Evolutionary conservation across 2,888 invertebrate genomes (phyloP), one percentile per base, ranked within the genome.

Genomic region (Andrena hattorfiana): DNA sequence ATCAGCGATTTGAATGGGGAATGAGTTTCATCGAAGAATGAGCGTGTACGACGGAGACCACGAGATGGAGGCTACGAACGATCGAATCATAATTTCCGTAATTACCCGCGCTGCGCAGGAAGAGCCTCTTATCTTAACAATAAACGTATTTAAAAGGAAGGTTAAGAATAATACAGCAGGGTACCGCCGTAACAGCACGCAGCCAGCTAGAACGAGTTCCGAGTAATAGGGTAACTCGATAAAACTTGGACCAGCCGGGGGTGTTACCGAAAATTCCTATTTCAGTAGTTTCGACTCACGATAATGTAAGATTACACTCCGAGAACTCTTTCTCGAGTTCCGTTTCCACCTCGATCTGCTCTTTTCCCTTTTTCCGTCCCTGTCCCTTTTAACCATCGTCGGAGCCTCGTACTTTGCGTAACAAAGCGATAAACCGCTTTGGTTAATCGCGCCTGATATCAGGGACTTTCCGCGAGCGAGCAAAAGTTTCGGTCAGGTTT

Each of bases 371-470:
- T 51, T 26, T 63, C 49, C 49, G 56, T 4, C 8, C 51, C 23
- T 35, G 26, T 8, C 56, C 56, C 23, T 23, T 26, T 26, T 8
- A 56, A 56, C 26, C 26, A 56, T 10, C 54, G 54, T 3, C 13
- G 23, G 16, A 13, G 28, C 66, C 42, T 32, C 68, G 48, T 63
- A 32, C 56, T 54, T 48, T 64, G 70, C 77, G 62, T 80, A 59
- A 60, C 63, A 54, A 59, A 35, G 56, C 84, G 79, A 81, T 87
- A 86, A 87, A 85, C 80, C 79, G 84, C 72, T 86, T 86, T 80
- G 74, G 82, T 82, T 87, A 87, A 87, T 87, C 87, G 82, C 81
- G 28, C 30, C 49, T 77, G 82, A 87, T 85, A 82, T 78, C 64
- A 13, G 64, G 62, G 60, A 75, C 81, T 77, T 56, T 56, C 71